Conservation (phyloP, 2,888 invertebrate genomes). For the Tetheella fluctuosa region DNA sequence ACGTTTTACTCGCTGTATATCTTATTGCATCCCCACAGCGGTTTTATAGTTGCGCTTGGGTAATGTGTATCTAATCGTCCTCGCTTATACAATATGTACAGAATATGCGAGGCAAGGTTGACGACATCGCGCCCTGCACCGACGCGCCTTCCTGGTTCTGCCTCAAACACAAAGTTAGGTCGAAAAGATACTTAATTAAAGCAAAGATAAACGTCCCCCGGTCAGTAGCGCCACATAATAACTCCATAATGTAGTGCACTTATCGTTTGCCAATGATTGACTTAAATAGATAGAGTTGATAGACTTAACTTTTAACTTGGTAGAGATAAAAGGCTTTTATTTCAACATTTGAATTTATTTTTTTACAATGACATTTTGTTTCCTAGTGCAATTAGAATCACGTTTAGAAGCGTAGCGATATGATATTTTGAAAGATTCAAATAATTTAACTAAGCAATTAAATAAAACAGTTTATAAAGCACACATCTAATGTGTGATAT, state of each 20-base stretch:
- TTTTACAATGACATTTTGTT: not conserved
- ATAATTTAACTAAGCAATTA: conserved; percentile 42
- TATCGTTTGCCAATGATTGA: not conserved
- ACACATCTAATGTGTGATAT: conserved; percentile 41
- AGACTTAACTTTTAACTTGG: not conserved
- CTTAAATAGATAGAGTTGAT: not conserved
- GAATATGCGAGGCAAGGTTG: conserved; percentile 57
- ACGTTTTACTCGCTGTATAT: too few relatives aligned
- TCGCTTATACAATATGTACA: conserved; percentile 20
- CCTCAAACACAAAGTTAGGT: conserved; percentile 22
- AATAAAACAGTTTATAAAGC: conserved; percentile 32
- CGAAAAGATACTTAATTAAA: not conserved
- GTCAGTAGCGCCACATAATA: not conserved
- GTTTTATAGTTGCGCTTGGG: conserved; percentile 33
- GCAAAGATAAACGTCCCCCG: not conserved
- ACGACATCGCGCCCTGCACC: conserved; percentile 42
- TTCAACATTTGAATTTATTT: not conserved
- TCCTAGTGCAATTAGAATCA: conserved; percentile 4
- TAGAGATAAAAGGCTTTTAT: not conserved
- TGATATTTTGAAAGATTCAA: too few relatives aligned
- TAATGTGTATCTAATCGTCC: conserved; percentile 13
- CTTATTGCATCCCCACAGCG: too few relatives aligned
- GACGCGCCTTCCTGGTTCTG: conserved; percentile 54
- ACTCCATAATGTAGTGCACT: conserved; percentile 3
- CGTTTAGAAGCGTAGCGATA: conserved; percentile 11